phyloP scores from a whole-genome alignment of 1,140 invertebrate genomes.

The Coenobita brevimanus region DNA sequence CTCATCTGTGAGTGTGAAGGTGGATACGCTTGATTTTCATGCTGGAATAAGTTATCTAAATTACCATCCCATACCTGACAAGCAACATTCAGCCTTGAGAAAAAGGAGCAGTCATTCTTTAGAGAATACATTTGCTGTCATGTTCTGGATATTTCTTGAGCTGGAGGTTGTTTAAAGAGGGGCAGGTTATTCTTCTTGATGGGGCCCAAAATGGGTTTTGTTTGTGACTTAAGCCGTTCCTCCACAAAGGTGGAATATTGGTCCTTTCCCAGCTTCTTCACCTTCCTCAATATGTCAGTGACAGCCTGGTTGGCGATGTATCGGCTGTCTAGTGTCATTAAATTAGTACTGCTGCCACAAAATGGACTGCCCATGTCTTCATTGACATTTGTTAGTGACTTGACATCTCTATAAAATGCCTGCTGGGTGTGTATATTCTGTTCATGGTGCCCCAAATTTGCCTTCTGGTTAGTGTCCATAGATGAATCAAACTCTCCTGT shows the following conservation, averaged over 20 bases:
- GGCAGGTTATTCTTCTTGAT: too few species aligned
- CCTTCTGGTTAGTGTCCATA: not conserved
- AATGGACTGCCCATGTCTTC: not conserved
- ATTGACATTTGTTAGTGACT: too few species aligned
- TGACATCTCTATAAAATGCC: too few species aligned
- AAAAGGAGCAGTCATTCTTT: not conserved
- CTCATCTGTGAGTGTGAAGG: too few species aligned
- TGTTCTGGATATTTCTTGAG: not conserved
- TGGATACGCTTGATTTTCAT: not conserved
- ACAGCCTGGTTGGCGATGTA: not conserved
- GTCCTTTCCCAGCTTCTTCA: not conserved
- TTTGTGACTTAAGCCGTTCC: too few species aligned
- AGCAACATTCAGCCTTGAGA: not conserved
- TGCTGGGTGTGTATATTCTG: not conserved
- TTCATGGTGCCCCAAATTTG: not conserved
- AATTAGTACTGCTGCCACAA: not conserved
- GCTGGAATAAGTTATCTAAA: not conserved
- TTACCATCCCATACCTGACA: not conserved
- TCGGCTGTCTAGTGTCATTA: not conserved
- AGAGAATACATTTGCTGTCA: not conserved
- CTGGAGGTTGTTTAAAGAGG: too few species aligned
- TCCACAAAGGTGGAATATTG: slow-evolving; percentile 4
- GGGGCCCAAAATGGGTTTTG: too few species aligned
- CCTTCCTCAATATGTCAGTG: not conserved
- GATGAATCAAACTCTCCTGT: not conserved